phyloP scores from a whole-genome alignment of 2,797 vertebrate species.

The Spizella passerina region DNA sequence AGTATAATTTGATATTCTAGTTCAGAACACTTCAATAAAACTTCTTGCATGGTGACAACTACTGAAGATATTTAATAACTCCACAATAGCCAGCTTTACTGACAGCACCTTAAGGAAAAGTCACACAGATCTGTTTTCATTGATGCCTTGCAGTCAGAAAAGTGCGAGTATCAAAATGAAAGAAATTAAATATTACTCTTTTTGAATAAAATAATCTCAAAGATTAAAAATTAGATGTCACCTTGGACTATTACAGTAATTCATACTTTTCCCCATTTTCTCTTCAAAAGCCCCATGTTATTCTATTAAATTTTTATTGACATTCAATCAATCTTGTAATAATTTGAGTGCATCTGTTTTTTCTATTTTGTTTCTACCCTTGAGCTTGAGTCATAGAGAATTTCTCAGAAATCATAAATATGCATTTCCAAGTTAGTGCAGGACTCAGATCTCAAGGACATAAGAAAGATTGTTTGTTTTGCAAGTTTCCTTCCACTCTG shows the following conservation, averaged over 20 bases:
- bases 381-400: not conserved
- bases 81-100: not conserved
- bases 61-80: not conserved
- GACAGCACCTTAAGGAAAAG: not conserved
- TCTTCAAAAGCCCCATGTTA: not conserved
- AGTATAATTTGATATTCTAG: not conserved
- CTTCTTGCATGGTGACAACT: not conserved
- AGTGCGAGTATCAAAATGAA: not conserved
- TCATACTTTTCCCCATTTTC: not conserved
- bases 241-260: not conserved
- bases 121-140: not conserved
- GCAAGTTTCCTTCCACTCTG: not conserved
- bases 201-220: not conserved
- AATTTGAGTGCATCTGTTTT: not conserved
- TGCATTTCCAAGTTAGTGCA: not conserved
- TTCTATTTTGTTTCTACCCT: not conserved
- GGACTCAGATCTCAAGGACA: not conserved
- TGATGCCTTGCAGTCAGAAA: not conserved
- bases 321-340: not conserved
- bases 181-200: not conserved
- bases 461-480: not conserved
- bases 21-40: not conserved
- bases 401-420: constrained; percentile 51
- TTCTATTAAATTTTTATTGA: constrained; percentile 15
- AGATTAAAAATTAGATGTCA: not conserved